Percentiles rank a stretch among this genome's conserved stretches.
Evolutionary conservation across 2,113 vertebrate genomes (phyloP).

Genomic region (Mormyrus iriodes): DNA sequence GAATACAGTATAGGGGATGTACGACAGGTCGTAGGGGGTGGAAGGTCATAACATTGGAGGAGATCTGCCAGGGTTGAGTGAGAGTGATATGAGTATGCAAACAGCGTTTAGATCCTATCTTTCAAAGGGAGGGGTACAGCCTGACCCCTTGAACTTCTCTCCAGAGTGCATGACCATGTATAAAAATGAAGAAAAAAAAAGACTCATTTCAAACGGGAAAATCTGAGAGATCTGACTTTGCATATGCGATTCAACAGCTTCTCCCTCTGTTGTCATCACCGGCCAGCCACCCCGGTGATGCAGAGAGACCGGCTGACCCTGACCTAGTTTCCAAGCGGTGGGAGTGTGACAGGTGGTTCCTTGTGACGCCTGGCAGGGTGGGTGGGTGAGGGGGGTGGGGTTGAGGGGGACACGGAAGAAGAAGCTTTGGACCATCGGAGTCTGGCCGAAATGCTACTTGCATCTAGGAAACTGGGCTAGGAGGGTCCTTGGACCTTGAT

Average conservation of each 20-base stretch:
- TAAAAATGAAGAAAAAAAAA: neutral
- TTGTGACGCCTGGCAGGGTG: neutral
- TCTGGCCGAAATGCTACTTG: neutral
- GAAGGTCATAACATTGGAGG: neutral
- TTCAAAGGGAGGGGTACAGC: neutral
- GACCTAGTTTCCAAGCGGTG: neutral
- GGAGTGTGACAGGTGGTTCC: neutral
- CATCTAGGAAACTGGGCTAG: too few species aligned
- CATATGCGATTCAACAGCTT: neutral
- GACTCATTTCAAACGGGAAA: neutral
- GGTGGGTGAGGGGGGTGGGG: neutral
- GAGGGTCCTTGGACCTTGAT: neutral
- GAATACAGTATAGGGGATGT: neutral
- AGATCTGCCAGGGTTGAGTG: neutral
- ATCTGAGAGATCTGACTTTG: neutral
- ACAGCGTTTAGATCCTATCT: neutral
- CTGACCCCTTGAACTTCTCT: neutral
- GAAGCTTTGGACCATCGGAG: neutral
- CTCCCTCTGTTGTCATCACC: neutral
- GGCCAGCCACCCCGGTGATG: neutral
- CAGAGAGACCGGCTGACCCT: neutral
- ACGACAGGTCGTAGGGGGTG: neutral
- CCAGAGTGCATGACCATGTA: neutral
- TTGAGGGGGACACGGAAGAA: neutral
- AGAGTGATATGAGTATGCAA: neutral